Conservation (phyloP, 2,113 vertebrate species). For the Thamnophis sirtalis region DNA sequence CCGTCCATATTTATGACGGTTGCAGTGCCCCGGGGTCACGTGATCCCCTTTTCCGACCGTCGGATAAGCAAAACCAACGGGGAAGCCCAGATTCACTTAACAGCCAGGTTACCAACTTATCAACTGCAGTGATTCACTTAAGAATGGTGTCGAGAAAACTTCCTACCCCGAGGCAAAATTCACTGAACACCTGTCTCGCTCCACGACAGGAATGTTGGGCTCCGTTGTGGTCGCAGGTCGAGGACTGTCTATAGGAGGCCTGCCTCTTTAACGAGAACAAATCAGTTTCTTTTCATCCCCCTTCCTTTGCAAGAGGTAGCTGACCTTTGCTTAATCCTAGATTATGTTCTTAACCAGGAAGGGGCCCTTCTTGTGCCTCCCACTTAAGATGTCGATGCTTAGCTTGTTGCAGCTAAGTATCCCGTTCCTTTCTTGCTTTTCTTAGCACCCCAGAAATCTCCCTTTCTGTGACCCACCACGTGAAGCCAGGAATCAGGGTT, state of each 20-base stretch:
- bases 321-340: slow-evolving; percentile 72
- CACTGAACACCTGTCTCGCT: background rate
- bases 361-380: slow-evolving; percentile 60
- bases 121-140: background rate
- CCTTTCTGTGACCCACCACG: background rate
- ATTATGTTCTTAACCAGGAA: slow-evolving; percentile 71
- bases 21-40: too few relatives aligned
- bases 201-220: background rate
- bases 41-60: background rate
- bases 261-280: slow-evolving; percentile 53
- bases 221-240: background rate
- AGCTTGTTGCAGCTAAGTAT: slow-evolving; percentile 37
- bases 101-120: background rate
- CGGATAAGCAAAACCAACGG: background rate
- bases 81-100: background rate
- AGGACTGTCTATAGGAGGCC: slow-evolving; percentile 26
- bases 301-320: slow-evolving; percentile 62
- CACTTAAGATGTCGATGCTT: slow-evolving; percentile 68
- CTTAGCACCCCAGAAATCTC: slow-evolving; percentile 37
- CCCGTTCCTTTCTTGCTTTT: slow-evolving; percentile 32
- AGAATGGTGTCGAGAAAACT: background rate
- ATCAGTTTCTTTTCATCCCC: slow-evolving; percentile 60
- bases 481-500: background rate
- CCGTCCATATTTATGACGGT: background rate
- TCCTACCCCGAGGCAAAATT: background rate